Percentiles rank a stretch among this genome's conserved stretches.
phyloP scores from a whole-genome alignment of 1,140 invertebrate species.

The Danaus plexippus region DNA sequence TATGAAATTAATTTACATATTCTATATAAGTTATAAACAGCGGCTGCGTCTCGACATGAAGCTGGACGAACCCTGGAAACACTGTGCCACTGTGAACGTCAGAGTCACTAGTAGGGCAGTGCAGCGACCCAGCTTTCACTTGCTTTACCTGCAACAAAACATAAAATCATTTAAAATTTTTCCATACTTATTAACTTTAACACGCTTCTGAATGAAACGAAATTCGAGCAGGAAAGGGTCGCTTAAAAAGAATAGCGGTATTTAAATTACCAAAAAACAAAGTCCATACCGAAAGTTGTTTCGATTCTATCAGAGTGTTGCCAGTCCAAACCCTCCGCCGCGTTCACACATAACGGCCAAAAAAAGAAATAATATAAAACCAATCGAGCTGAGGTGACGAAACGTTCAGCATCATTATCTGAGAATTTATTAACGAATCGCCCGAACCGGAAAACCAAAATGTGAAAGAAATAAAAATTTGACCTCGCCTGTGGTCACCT shows the following conservation, averaged over 20 bases:
- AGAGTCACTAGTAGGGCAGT: constrained; percentile 35
- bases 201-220: constrained; percentile 28
- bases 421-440: constrained; percentile 72
- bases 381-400: constrained; percentile 70
- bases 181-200: constrained; percentile 12
- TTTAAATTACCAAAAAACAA: constrained; percentile 66
- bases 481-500: constrained; percentile 68
- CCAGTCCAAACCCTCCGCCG: constrained; percentile 46
- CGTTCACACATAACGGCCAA: constrained; percentile 61
- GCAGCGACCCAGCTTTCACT: constrained; percentile 47
- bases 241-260: constrained; percentile 61
- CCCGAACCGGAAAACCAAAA: constrained; percentile 68
- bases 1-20: constrained; percentile 26
- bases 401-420: constrained; percentile 71
- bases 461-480: constrained; percentile 71
- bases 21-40: constrained; percentile 10
- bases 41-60: not conserved
- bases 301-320: constrained; percentile 55
- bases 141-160: constrained; percentile 63
- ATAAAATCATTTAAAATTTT: not conserved
- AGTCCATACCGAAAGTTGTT: constrained; percentile 34
- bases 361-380: constrained; percentile 58
- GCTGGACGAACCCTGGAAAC: constrained; percentile 26
- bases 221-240: constrained; percentile 41
- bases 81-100: constrained; percentile 55